phyloP scores from a whole-genome alignment of 2,113 vertebrate species.

The Bufo gargarizans region DNA sequence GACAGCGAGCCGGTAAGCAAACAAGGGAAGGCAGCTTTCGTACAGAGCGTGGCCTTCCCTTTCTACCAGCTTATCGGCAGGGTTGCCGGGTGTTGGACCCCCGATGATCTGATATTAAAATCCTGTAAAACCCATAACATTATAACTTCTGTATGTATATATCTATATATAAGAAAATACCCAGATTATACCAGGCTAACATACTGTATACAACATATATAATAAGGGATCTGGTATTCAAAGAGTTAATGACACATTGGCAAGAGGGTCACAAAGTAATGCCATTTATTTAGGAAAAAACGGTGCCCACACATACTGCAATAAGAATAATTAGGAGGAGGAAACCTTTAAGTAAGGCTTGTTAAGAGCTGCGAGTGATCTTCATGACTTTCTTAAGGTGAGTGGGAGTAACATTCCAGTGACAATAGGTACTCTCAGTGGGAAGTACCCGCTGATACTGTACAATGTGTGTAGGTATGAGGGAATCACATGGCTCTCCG shows the following conservation, averaged over 20 bases:
- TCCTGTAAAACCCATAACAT: too few relatives aligned
- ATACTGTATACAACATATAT: not conserved
- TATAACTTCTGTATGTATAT: too few relatives aligned
- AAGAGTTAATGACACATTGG: not conserved
- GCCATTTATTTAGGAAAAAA: not conserved
- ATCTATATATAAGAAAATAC: not conserved
- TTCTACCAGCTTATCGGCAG: too few relatives aligned
- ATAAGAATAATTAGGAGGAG: not conserved
- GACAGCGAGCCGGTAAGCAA: too few relatives aligned
- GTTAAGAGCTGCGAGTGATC: not conserved
- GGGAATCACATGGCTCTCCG: not conserved
- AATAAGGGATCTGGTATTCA: too few relatives aligned
- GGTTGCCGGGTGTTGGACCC: too few relatives aligned
- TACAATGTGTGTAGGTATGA: not conserved
- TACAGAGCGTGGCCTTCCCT: too few relatives aligned
- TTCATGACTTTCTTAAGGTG: not conserved
- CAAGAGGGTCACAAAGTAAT: not conserved
- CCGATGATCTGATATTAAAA: too few relatives aligned
- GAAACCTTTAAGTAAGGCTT: not conserved
- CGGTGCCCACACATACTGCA: not conserved
- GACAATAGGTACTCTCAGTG: not conserved
- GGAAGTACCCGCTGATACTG: not conserved
- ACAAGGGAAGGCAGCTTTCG: too few relatives aligned
- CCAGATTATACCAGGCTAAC: not conserved
- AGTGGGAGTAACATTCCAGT: not conserved